Conservation (phyloP, 2,113 vertebrate genomes). For the Poeciliopsis occidentalis region DNA sequence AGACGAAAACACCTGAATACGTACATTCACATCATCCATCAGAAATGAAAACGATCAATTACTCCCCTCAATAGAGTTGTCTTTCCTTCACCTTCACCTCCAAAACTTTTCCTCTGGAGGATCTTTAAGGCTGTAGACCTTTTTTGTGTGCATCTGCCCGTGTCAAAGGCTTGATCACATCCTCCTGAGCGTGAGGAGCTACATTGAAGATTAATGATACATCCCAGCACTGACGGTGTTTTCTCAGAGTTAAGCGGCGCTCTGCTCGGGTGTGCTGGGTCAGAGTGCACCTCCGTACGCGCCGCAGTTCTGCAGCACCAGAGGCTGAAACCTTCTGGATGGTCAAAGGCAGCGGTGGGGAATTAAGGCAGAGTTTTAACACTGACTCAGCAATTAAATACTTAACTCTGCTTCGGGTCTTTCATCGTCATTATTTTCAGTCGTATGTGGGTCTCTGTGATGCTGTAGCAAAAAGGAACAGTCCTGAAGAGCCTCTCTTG, state of each 20-base stretch:
- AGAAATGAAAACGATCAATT: constrained; percentile 30
- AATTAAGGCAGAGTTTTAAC: constrained; percentile 74
- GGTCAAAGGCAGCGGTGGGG: constrained; percentile 79
- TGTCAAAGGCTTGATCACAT: constrained; percentile 15
- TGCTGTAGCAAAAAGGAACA: constrained; percentile 2
- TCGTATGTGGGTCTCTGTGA: constrained; percentile 7
- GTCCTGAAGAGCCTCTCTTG: constrained; percentile 3
- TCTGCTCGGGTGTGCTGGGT: constrained; percentile 35
- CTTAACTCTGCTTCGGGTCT: constrained; percentile 24
- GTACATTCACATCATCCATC: constrained; percentile 22
- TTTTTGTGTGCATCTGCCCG: constrained; percentile 3
- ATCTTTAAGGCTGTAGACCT: constrained; percentile 59
- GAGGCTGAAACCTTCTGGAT: constrained; percentile 52
- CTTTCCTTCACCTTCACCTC: constrained; percentile 14
- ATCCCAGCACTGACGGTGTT: constrained; percentile 31
- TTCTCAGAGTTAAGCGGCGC: constrained; percentile 17
- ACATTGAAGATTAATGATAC: constrained; percentile 50
- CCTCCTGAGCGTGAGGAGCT: constrained; percentile 60
- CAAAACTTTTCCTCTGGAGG: constrained; percentile 8
- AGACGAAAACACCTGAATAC: constrained; percentile 24
- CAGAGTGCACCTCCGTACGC: constrained; percentile 24
- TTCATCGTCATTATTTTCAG: constrained; percentile 22
- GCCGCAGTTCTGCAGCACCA: constrained; percentile 39
- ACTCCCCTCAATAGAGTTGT: constrained; percentile 11
- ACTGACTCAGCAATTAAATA: constrained; percentile 26